Conservation (phyloP, 2,888 invertebrate species). For the Eupeodes luniger region DNA sequence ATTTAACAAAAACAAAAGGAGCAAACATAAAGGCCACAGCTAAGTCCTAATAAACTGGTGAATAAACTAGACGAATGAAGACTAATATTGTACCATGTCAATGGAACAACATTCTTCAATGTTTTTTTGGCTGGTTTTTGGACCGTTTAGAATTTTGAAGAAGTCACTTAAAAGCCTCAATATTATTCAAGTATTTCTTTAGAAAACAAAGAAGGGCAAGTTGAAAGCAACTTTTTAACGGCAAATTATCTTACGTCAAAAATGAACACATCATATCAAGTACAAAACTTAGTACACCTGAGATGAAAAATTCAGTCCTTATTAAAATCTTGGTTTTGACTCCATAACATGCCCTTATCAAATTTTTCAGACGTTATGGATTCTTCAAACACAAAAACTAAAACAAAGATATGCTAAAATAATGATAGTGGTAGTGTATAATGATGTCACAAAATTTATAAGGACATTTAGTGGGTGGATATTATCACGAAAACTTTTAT, state of each 20-base stretch:
- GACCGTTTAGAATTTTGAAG: too few relatives aligned
- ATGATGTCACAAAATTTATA: conserved; percentile 57
- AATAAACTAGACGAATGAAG: too few relatives aligned
- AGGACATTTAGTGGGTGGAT: conserved; percentile 67
- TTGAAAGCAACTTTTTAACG: too few relatives aligned
- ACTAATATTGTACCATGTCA: too few relatives aligned
- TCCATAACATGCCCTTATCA: not conserved
- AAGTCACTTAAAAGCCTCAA: too few relatives aligned
- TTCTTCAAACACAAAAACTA: not conserved
- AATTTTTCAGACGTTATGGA: not conserved
- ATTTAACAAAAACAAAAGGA: not conserved
- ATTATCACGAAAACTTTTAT: conserved; percentile 66
- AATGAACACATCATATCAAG: too few relatives aligned
- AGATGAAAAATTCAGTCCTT: not conserved
- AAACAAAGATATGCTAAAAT: conserved; percentile 10
- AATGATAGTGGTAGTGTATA: conserved; percentile 10
- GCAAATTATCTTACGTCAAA: too few relatives aligned
- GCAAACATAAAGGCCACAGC: not conserved
- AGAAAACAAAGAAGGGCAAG: too few relatives aligned
- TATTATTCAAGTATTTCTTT: too few relatives aligned
- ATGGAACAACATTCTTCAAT: too few relatives aligned
- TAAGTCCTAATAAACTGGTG: not conserved
- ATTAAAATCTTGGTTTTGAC: not conserved
- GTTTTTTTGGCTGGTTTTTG: too few relatives aligned
- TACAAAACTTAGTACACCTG: too few relatives aligned